phyloP scores from a whole-genome alignment of 2,113 vertebrate species.

The Syngnathus floridae region DNA sequence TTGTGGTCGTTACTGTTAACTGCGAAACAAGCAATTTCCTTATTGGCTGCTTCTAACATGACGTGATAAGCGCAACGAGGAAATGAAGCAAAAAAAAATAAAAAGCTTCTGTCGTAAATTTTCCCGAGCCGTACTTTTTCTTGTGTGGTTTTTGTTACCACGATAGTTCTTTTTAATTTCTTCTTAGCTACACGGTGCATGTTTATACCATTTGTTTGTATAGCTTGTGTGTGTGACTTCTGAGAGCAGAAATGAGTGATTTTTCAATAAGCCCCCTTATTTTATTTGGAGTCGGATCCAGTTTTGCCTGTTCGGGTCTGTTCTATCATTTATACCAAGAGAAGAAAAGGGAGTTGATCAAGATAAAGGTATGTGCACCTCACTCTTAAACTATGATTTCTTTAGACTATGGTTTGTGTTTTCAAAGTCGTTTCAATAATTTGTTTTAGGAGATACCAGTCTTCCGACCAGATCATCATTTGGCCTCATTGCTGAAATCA shows the following conservation, averaged over 20 bases:
- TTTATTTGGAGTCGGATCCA: constrained; percentile 61
- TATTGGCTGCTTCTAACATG: constrained; percentile 35
- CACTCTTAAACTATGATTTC: not conserved
- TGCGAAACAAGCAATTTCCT: not conserved
- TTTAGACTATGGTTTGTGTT: not conserved
- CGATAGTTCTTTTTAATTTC: too few relatives aligned
- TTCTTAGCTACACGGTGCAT: not conserved
- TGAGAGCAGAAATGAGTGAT: constrained; percentile 60
- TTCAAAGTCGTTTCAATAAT: not conserved
- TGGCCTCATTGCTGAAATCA: constrained; percentile 53
- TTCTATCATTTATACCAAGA: constrained; percentile 66
- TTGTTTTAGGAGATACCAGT: constrained; percentile 59
- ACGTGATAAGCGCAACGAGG: constrained; percentile 18
- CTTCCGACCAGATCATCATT: constrained; percentile 61
- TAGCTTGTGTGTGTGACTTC: not conserved
- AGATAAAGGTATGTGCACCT: constrained; percentile 50
- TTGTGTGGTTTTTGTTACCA: not conserved
- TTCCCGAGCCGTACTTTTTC: too few relatives aligned
- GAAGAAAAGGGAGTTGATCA: constrained; percentile 59
- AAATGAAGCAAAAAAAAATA: constrained; percentile 9
- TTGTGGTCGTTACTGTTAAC: constrained; percentile 10
- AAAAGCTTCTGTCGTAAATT: constrained; percentile 5
- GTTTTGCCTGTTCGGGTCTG: constrained; percentile 64
- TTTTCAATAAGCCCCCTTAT: constrained; percentile 48
- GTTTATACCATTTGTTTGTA: not conserved